Conservation (phyloP, 1,140 invertebrate species). For the Neodiprion fabricii region DNA sequence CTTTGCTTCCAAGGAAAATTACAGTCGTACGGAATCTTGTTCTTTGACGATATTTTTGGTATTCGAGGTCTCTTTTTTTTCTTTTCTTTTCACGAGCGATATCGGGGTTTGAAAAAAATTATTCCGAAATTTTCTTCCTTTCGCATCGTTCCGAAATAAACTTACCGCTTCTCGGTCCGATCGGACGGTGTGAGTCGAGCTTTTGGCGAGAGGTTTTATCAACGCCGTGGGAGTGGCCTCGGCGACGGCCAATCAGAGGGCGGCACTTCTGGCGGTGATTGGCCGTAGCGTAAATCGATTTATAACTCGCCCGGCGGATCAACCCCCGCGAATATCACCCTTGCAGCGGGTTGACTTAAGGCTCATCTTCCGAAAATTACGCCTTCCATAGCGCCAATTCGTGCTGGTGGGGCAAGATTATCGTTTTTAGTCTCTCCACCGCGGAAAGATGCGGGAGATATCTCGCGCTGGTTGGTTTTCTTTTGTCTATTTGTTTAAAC, state of each 20-base stretch:
- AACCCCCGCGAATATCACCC: constrained; percentile 40
- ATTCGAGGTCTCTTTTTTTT: no score
- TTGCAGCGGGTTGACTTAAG: constrained; percentile 42
- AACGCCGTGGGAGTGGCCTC: constrained; percentile 55
- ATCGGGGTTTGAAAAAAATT: neutral
- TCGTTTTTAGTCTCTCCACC: no score
- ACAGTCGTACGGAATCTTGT: no score
- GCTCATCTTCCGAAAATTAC: constrained; percentile 34
- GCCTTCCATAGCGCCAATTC: constrained; percentile 51
- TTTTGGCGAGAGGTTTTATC: constrained; percentile 44
- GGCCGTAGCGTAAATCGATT: constrained; percentile 58
- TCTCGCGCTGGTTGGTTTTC: no score
- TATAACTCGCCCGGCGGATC: constrained; percentile 50
- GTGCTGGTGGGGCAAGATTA: neutral
- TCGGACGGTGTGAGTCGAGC: constrained; percentile 42
- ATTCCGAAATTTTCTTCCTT: neutral
- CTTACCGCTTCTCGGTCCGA: neutral
- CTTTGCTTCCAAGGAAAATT: no score
- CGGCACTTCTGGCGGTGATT: constrained; percentile 54
- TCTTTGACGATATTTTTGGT: no score
- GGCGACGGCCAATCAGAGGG: constrained; percentile 50
- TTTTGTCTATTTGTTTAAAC: no score
- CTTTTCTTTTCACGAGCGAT: no score
- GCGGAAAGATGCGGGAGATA: no score
- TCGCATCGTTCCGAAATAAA: neutral